These are phyloP conservation scores for Hippocampus abdominalis DNA, from an alignment of 2,113 vertebrate species.

Conservation along the genomic window DNA sequence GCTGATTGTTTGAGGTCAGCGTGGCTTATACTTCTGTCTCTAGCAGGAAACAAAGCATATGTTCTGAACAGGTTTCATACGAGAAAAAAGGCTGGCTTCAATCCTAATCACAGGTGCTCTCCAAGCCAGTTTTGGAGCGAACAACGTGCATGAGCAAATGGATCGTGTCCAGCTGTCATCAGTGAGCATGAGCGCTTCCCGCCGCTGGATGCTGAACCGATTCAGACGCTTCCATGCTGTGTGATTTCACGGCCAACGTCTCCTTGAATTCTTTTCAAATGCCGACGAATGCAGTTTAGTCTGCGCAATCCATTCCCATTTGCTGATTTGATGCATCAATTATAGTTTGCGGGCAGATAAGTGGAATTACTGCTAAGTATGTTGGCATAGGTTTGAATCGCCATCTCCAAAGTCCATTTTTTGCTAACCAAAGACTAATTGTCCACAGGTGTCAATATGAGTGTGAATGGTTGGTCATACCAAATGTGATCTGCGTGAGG, in stretches of 20 bases:
- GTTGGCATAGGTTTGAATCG: neutral
- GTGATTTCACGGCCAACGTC: constrained; percentile 4
- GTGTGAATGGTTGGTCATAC: too few relatives aligned
- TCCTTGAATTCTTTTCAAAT: neutral
- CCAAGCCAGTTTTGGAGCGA: neutral
- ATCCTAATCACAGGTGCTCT: neutral
- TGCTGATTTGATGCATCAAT: neutral
- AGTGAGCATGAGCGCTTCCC: neutral
- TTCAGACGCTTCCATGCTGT: neutral
- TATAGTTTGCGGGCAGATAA: neutral
- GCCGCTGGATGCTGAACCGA: neutral
- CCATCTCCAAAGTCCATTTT: too few relatives aligned
- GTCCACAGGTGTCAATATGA: neutral
- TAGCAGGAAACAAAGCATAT: constrained; percentile 11
- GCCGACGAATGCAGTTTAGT: neutral
- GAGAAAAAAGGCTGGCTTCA: neutral
- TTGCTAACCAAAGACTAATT: neutral
- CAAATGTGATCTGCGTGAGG: too few relatives aligned
- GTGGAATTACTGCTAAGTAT: neutral
- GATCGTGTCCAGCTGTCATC: neutral
- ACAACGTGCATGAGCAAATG: neutral
- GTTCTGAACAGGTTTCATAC: neutral
- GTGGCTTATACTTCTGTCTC: constrained; percentile 34
- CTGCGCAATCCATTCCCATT: neutral
- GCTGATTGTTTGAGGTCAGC: constrained; percentile 13